Evolutionary conservation across 2,797 vertebrate genomes (phyloP), one percentile per base, ranked within the genome.

Genomic region (Hipposideros larvatus): DNA sequence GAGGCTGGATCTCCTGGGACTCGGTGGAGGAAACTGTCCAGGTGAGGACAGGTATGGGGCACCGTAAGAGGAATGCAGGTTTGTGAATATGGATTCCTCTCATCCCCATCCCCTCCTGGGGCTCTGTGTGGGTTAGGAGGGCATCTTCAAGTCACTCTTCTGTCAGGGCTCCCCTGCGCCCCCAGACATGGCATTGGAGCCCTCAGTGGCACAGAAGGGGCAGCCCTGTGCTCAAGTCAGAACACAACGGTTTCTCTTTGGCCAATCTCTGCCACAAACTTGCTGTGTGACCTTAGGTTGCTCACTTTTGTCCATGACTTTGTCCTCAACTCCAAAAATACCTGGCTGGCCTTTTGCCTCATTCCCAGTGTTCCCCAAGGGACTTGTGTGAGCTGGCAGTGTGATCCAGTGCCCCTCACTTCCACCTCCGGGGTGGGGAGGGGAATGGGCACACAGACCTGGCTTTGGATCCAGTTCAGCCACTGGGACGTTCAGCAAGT

Each of bases 311-410:
- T 68, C 37, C 21, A 46, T 75, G 83, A 92, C 91, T 74, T 91
- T 85, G 85, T 86, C 85, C 71, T 95, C 21, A 59, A 37, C 53
- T 87, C 75, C 80, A 80, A 89, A 92, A 94, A 91, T 48, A 82
- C 74, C 65, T 68, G 57, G 43, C 7, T 10, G 59, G n/a, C 41
- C 63, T 57, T 87, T 82, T 43, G 31, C 74, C 75, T 82, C 71
- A 55, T 48, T 26, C 48, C 15, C 14, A 26, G 65, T 34, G 13
- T 83, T 92, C 53, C 68, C 65, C 41, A 19, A 55, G 55, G 75
- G 55, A 55, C 77, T 51, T 31, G 24, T 68, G 63, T 16, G 61
- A 46, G 51, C 34, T 79, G 70, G 71, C 57, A 41, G 37, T 55
- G 59, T 61, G 71, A 55, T 57, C 75, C 63, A 9, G 51, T 5